Conservation (phyloP, 2,113 vertebrate species). For the Thamnaconus septentrionalis region DNA sequence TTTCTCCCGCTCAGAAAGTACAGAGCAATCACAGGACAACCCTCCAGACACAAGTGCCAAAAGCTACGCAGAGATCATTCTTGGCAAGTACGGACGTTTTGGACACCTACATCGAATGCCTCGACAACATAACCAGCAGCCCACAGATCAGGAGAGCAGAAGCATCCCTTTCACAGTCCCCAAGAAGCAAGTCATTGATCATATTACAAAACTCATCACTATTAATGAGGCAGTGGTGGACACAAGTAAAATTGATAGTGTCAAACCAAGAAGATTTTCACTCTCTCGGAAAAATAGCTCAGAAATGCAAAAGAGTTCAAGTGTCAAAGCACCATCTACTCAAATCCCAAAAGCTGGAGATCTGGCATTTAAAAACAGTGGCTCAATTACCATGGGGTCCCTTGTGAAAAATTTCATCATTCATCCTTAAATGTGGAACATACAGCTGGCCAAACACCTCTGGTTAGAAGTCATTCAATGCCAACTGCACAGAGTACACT, state of each 20-base stretch:
- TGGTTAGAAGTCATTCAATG: slow-evolving; percentile 95
- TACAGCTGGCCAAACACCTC: slow-evolving; percentile 67
- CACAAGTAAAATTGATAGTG: slow-evolving; percentile 95
- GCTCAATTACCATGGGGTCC: slow-evolving; percentile 76
- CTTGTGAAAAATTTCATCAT: slow-evolving; percentile 74
- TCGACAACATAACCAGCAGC: slow-evolving; percentile 76
- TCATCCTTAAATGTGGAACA: slow-evolving; percentile 53
- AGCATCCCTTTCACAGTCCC: slow-evolving; percentile 83
- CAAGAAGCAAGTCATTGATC: slow-evolving; percentile 94
- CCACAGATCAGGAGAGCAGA: slow-evolving; percentile 78
- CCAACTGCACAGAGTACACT: slow-evolving; percentile 85
- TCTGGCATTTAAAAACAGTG: slow-evolving; percentile 66
- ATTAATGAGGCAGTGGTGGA: slow-evolving; percentile 97
- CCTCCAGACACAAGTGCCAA: slow-evolving; percentile 90
- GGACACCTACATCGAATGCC: slow-evolving; percentile 84
- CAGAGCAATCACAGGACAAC: slow-evolving; percentile 87
- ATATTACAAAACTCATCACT: slow-evolving; percentile 97
- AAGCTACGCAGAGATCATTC: slow-evolving; percentile 94
- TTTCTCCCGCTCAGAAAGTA: slow-evolving; percentile 94
- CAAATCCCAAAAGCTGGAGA: slow-evolving; percentile 76
- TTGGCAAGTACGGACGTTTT: slow-evolving; percentile 92
- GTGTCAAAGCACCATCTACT: slow-evolving; percentile 80
- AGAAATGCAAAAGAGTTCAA: slow-evolving; percentile 84
- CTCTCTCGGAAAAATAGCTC: slow-evolving; percentile 89
- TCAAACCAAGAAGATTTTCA: slow-evolving; percentile 94